A percentile compares a stretch with the other conserved stretches of the same genome.
Evolutionary conservation across 2,797 vertebrate genomes (phyloP).

Genomic region (Rousettus madagascariensis): DNA sequence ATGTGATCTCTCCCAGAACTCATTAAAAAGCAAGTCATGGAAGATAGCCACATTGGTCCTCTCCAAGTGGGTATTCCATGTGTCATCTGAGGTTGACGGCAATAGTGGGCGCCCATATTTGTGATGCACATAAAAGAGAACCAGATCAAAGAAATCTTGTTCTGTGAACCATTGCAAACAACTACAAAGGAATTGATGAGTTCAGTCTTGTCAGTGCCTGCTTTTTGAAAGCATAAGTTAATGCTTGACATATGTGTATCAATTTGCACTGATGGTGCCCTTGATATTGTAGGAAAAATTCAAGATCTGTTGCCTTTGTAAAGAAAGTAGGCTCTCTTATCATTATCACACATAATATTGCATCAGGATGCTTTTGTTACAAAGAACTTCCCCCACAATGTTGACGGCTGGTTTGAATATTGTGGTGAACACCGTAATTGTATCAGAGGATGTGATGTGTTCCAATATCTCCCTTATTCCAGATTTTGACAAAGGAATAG

Average conservation of each 20-base stretch:
- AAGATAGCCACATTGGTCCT: not conserved
- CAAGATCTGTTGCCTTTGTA: not conserved
- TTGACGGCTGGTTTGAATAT: not conserved
- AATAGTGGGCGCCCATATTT: not conserved
- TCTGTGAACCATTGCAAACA: constrained; percentile 63
- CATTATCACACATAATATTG: not conserved
- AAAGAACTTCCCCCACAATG: not conserved
- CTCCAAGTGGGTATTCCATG: not conserved
- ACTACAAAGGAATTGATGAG: constrained; percentile 58
- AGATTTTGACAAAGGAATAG: not conserved
- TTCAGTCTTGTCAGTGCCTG: constrained; percentile 1
- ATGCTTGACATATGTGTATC: constrained; percentile 53
- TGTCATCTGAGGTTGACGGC: not conserved
- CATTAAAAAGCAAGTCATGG: not conserved
- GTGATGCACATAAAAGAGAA: constrained; percentile 33
- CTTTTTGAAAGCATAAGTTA: constrained; percentile 36
- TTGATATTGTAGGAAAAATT: constrained; percentile 23
- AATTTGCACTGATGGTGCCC: not conserved
- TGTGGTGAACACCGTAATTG: not conserved
- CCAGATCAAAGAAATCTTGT: constrained; percentile 64
- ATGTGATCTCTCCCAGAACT: not conserved
- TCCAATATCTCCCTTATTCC: not conserved
- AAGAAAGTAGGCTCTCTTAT: constrained; percentile 7
- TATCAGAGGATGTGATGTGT: not conserved
- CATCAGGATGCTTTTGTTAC: not conserved